Base-by-base conservation (phyloP, 2,113 vertebrate genomes). In the Ophthalmolycus amberensis region DNA sequence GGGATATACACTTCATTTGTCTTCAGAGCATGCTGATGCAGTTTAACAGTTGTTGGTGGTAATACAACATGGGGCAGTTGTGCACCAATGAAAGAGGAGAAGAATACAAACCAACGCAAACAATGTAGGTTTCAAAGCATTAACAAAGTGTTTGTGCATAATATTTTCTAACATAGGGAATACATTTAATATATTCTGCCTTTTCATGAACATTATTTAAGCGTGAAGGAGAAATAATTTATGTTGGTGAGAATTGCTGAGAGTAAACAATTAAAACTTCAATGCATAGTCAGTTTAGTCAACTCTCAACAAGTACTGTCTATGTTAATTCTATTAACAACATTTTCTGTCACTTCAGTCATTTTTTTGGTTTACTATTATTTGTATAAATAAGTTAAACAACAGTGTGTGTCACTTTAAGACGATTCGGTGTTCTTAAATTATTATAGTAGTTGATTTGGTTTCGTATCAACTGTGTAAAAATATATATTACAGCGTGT, bases 391-490 rank as follows among this genome's bases (percentile, higher is more conserved):
- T 75, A 54, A 27, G 68, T 52, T 59, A 37, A 66, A 80, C 85
- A 54, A n/a, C 29, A 42, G 81, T 85, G 70, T 34, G 79, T 91
- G 84, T 88, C 91, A 20, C 96, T 96, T 96, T 96, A 96, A 97
- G 95, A 95, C 34, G 34, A 87, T 91, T 91, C 85, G 72, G 94
- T 89, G 94, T 95, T 95, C 94, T 96, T 95, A 95, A 32, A 95
- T 96, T 96, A 22, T 9, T 63, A 1, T 18, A 27, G 44, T 27
- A 6, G 42, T 34, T 14, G 15, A 52, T 76, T 54, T 64, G 16
- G 14, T 40, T 66, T 42, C 22, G 27, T 22, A 12, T n/a, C n/a
- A 42, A 9, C 63, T 32, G 0, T 15, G 6, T 34, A 56, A n/a
- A 29, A 32, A 29, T 32, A 44, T 9, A 22, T 1, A 40, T 52